Conservation (phyloP, 2,888 invertebrate species). For the Drosophila paranaensis region DNA sequence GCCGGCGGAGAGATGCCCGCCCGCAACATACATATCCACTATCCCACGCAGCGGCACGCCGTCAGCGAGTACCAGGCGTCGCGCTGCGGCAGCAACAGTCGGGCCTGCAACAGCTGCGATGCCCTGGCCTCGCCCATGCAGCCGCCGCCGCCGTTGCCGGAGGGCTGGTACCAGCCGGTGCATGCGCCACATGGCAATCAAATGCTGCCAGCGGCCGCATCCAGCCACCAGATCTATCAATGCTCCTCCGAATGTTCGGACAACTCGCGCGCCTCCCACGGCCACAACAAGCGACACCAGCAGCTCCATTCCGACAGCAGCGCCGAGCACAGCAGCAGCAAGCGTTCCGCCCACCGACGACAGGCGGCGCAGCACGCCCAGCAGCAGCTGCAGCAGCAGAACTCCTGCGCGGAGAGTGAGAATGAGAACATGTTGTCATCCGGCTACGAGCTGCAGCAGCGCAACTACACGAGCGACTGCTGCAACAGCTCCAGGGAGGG, state of each 20-base stretch:
- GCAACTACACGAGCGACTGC: conserved; percentile 85
- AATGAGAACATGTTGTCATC: conserved; percentile 75
- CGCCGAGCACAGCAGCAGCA: conserved; percentile 77
- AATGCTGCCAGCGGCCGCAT: conserved; percentile 76
- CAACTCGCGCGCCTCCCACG: conserved; percentile 82
- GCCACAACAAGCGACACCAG: conserved; percentile 65
- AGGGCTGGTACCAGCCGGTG: conserved; percentile 84
- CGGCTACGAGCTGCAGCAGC: conserved; percentile 49
- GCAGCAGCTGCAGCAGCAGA: conserved; percentile 52
- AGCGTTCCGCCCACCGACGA: conserved; percentile 53
- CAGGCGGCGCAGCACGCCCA: conserved; percentile 47
- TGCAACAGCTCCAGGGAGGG: conserved; percentile 86
- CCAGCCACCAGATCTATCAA: conserved; percentile 84
- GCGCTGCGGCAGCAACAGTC: conserved; percentile 82
- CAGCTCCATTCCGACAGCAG: conserved; percentile 82
- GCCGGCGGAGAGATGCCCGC: conserved; percentile 69
- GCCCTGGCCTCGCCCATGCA: conserved; percentile 84
- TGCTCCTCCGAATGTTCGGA: conserved; percentile 85
- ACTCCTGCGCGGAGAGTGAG: conserved; percentile 69
- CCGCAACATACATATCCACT: conserved; percentile 84
- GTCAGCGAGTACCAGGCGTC: conserved; percentile 84
- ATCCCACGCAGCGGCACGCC: conserved; percentile 84
- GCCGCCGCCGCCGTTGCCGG: conserved; percentile 83
- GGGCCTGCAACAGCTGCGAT: conserved; percentile 85
- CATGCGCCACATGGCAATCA: conserved; percentile 64